Evolutionary conservation across 1,140 invertebrate species (phyloP).

Genomic region (Lucilia cuprina): DNA sequence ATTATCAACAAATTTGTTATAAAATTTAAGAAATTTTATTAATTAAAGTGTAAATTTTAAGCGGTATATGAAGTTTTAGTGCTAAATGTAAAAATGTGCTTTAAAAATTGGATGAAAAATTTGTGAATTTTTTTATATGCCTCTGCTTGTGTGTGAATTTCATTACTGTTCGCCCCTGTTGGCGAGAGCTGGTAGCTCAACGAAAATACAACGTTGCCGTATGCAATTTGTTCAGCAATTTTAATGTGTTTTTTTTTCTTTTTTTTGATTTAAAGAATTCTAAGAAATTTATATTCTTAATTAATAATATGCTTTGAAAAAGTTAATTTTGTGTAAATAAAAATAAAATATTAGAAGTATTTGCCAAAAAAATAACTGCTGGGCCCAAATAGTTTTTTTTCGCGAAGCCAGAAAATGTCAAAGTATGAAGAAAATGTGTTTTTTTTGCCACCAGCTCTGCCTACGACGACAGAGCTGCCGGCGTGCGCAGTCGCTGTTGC

Average conservation of each 20-base stretch:
- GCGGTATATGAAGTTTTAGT: background rate
- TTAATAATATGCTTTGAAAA: background rate
- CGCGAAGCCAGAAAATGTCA: constrained; percentile 13
- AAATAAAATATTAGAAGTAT: no score
- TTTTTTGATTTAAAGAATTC: constrained; percentile 4
- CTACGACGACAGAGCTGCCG: background rate
- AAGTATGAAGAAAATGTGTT: constrained; percentile 28
- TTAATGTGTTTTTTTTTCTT: background rate
- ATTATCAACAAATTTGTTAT: constrained; percentile 3
- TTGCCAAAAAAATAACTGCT: background rate
- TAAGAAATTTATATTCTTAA: background rate
- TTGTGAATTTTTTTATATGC: constrained; percentile 4
- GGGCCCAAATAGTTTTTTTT: background rate
- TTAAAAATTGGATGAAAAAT: background rate
- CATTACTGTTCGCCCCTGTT: background rate
- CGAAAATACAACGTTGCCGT: constrained; percentile 15
- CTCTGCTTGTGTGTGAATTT: constrained; percentile 9
- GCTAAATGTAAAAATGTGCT: background rate
- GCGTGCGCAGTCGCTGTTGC: constrained; percentile 6
- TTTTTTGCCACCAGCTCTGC: background rate
- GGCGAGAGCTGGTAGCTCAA: constrained; percentile 7
- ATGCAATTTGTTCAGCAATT: background rate
- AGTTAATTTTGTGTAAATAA: background rate
- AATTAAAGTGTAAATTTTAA: background rate
- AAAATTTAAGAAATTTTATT: background rate